These are phyloP conservation scores for Gadus chalcogrammus DNA, from an alignment of 2,113 vertebrate genomes.

Conservation along the genomic window DNA sequence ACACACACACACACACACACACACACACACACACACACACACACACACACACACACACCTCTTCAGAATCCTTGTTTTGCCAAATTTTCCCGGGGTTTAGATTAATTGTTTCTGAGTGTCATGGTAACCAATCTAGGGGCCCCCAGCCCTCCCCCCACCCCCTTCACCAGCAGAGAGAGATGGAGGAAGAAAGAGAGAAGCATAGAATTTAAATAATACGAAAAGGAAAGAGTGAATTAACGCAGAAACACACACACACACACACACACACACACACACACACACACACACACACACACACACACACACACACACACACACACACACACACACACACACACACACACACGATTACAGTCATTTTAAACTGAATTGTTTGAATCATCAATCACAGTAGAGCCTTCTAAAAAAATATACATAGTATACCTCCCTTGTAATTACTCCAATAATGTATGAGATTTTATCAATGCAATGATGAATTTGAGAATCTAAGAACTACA, in stretches of 20 bases:
- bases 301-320: neutral
- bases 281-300: constrained; percentile 1
- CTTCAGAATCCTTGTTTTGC: too few relatives aligned
- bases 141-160: too few relatives aligned
- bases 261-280: constrained; percentile 1
- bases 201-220: neutral
- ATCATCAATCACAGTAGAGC: too few relatives aligned
- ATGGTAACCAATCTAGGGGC: constrained; percentile 53
- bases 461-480: too few relatives aligned
- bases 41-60: too few relatives aligned
- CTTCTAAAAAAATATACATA: too few relatives aligned
- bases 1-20: too few relatives aligned
- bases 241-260: neutral
- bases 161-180: neutral
- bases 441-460: too few relatives aligned
- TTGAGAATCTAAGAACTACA: too few relatives aligned
- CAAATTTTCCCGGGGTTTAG: constrained; percentile 13
- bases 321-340: neutral
- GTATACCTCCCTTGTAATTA: too few relatives aligned
- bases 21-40: too few relatives aligned
- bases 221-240: neutral
- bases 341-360: neutral
- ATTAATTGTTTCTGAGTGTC: constrained; percentile 55
- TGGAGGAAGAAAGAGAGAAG: constrained; percentile 1
- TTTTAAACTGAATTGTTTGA: too few relatives aligned